A percentile compares a stretch with the other conserved stretches of the same genome.
These are phyloP conservation scores for Pseudanteris insignis DNA, from an alignment of 2,888 invertebrate genomes.

Conservation along the genomic window DNA sequence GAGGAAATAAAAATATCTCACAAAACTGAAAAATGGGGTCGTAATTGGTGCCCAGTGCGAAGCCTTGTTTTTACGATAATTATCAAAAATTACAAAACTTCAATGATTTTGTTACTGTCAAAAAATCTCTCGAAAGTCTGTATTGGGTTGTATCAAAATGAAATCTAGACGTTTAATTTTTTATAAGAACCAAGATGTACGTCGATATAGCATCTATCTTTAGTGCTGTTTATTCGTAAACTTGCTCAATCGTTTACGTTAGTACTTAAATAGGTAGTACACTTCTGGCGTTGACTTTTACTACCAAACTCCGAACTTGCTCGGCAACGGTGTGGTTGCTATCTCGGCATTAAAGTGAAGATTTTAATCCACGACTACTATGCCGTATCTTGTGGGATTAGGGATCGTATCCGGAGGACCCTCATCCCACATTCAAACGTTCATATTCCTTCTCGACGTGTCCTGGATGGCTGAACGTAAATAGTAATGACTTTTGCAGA, in stretches of 20 bases:
- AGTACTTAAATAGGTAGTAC: conserved; percentile 56
- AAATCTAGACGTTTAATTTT: conserved; percentile 1
- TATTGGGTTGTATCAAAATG: not conserved
- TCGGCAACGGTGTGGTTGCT: conserved; percentile 46
- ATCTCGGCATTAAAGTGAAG: conserved; percentile 57
- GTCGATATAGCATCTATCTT: conserved; percentile 23
- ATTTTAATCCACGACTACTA: conserved; percentile 63
- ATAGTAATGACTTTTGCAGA: conserved; percentile 18
- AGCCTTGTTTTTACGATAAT: too few relatives aligned
- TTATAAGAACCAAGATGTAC: conserved; percentile 19
- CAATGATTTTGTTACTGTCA: too few relatives aligned
- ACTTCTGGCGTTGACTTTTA: conserved; percentile 61
- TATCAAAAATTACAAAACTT: too few relatives aligned
- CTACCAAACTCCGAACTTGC: conserved; percentile 53
- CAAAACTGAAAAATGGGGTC: too few relatives aligned
- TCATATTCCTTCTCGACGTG: conserved; percentile 42
- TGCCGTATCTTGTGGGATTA: conserved; percentile 62
- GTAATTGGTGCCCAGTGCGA: too few relatives aligned
- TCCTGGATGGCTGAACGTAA: conserved; percentile 29
- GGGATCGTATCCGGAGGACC: conserved; percentile 45
- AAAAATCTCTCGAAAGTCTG: too few relatives aligned
- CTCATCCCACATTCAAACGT: conserved; percentile 34
- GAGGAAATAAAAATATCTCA: too few relatives aligned
- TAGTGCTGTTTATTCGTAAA: conserved; percentile 55
- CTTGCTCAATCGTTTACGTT: conserved; percentile 58